Conservation (phyloP, 2,797 vertebrate genomes). For the Alectoris magna region DNA sequence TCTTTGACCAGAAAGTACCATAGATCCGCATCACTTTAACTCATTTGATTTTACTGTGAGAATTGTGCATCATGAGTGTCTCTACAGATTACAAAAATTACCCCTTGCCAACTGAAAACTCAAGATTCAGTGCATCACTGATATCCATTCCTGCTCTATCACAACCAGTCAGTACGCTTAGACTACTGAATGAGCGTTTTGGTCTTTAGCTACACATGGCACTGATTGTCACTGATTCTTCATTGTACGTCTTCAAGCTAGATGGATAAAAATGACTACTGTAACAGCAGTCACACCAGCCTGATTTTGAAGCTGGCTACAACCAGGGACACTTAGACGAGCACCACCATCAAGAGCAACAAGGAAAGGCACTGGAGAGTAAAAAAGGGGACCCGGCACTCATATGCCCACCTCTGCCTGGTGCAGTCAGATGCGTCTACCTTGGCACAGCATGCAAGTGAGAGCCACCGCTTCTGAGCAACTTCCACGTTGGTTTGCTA, state of each 20-base stretch:
- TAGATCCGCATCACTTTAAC: neutral
- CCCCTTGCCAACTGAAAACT: neutral
- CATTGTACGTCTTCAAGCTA: neutral
- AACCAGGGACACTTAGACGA: neutral
- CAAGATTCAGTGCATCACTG: neutral
- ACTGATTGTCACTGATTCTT: neutral
- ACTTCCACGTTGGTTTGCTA: neutral
- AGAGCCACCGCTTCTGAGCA: neutral
- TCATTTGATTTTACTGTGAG: neutral
- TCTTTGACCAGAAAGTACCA: conserved; percentile 24
- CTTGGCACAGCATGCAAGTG: neutral
- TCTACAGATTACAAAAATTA: neutral
- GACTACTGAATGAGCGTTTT: neutral
- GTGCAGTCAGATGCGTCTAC: fast-evolving
- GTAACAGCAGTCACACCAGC: neutral
- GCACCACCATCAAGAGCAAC: neutral
- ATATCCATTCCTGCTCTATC: neutral
- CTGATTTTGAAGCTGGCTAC: neutral
- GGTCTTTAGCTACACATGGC: neutral
- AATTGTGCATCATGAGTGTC: neutral
- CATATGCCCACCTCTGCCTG: fast-evolving
- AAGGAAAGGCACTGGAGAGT: neutral
- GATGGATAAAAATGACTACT: neutral
- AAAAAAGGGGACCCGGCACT: neutral
- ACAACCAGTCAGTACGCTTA: neutral